These are phyloP conservation scores for Cephus cinctus DNA, from an alignment of 1,140 invertebrate genomes.

Conservation along the genomic window DNA sequence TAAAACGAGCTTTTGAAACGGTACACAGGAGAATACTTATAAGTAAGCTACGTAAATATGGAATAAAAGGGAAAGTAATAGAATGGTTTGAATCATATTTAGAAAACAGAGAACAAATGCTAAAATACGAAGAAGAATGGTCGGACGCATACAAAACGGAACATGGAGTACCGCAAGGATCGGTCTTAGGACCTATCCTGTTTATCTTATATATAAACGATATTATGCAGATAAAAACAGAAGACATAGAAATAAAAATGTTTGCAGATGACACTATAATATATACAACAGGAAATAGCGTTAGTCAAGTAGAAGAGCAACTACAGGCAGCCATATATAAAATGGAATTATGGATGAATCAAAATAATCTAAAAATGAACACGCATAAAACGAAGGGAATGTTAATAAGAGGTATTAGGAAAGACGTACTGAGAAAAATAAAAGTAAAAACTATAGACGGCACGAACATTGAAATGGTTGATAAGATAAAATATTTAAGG, in stretches of 20 bases:
- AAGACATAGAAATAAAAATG: constrained; percentile 13
- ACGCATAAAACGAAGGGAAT: constrained; percentile 10
- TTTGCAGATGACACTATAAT: constrained; percentile 23
- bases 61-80: constrained; percentile 13
- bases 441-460: too few relatives aligned
- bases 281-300: constrained; percentile 11
- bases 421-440: too few relatives aligned
- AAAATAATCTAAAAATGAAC: constrained; percentile 12
- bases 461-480: too few relatives aligned
- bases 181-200: constrained; percentile 11
- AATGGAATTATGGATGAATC: constrained; percentile 9
- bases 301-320: neutral
- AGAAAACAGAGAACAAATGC: constrained; percentile 7
- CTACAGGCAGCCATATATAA: neutral
- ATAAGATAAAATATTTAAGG: too few relatives aligned
- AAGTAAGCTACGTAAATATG: constrained; percentile 13
- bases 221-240: neutral
- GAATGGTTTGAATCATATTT: constrained; percentile 18
- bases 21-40: constrained; percentile 14
- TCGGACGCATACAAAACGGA: constrained; percentile 1
- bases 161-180: constrained; percentile 18
- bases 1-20: constrained; percentile 24
- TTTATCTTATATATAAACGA: constrained; percentile 19
- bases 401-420: constrained; percentile 9
- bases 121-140: constrained; percentile 1